Percentiles rank a stretch among this genome's conserved stretches.
Conservation (phyloP, 2,113 vertebrate species). For the Chionis minor region DNA sequence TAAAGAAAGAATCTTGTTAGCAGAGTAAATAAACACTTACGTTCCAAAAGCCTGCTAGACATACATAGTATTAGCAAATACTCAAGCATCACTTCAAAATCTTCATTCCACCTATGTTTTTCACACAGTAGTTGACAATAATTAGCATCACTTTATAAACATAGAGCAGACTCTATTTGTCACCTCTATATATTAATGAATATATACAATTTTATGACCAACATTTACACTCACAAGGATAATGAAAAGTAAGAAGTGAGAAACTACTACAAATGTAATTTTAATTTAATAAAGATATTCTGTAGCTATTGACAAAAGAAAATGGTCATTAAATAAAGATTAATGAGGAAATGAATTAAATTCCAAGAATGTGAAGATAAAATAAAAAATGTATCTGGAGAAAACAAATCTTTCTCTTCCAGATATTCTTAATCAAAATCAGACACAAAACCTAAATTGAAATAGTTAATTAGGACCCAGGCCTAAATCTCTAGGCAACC, state of each 20-base stretch:
- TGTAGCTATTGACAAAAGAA: neutral
- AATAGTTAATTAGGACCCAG: slow-evolving; percentile 39
- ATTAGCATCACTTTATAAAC: neutral
- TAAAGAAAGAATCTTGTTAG: neutral
- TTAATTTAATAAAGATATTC: slow-evolving; percentile 14
- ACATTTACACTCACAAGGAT: neutral
- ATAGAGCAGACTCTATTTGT: neutral
- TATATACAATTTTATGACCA: neutral
- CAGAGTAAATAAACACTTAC: neutral
- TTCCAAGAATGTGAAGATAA: neutral
- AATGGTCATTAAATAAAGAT: slow-evolving; percentile 29
- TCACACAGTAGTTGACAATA: neutral
- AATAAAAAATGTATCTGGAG: slow-evolving; percentile 10
- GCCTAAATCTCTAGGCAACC: neutral
- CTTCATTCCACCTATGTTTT: neutral
- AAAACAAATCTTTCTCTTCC: slow-evolving; percentile 24
- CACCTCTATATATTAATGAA: neutral
- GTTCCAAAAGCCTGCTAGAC: neutral
- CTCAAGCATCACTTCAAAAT: neutral
- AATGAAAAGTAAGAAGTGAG: neutral
- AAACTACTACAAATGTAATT: neutral
- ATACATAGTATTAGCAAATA: neutral
- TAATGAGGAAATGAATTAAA: slow-evolving; percentile 3
- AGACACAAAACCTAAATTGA: slow-evolving; percentile 25
- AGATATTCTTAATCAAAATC: slow-evolving; percentile 40